A percentile compares a stretch with the other conserved stretches of the same genome.
Conservation (phyloP, 2,113 vertebrate species). For the Neofelis nebulosa region DNA sequence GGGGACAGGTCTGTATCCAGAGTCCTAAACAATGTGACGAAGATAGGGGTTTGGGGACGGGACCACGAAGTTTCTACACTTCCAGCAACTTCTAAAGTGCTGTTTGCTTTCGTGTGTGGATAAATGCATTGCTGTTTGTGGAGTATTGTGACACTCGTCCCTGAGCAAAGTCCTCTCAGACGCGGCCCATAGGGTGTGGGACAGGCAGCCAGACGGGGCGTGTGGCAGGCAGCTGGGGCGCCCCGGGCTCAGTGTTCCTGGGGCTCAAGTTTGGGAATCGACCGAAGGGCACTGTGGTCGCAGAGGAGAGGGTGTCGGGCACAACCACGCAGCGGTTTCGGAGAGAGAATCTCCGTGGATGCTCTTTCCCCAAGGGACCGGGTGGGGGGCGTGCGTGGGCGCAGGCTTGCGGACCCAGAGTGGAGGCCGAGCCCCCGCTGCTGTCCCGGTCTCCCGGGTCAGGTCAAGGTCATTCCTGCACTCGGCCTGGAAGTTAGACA, state of each 20-base stretch:
- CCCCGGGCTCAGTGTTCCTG: accelerated
- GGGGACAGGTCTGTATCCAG: not conserved
- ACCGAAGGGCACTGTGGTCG: not conserved
- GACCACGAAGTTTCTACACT: not conserved
- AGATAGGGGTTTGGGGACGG: not conserved
- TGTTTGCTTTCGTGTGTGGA: not conserved
- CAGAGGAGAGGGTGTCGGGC: not conserved
- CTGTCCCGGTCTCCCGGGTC: no score
- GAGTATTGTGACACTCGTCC: not conserved
- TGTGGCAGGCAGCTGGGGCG: not conserved
- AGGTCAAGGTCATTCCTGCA: no score
- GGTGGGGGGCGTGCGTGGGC: accelerated
- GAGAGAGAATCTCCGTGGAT: not conserved
- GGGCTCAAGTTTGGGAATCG: not conserved
- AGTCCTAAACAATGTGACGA: not conserved
- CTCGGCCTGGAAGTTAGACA: no score
- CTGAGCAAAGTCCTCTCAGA: slow-evolving; percentile 19
- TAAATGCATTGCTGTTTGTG: not conserved
- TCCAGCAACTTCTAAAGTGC: not conserved
- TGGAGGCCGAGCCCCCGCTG: no score
- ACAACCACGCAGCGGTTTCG: not conserved
- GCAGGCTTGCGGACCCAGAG: no score
- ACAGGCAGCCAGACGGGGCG: accelerated
- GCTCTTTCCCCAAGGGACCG: not conserved
- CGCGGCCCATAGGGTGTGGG: not conserved